Percentiles rank a stretch among this genome's conserved stretches.
Evolutionary conservation across 2,113 vertebrate species (phyloP).

Genomic region (Uropsilus gracilis): DNA sequence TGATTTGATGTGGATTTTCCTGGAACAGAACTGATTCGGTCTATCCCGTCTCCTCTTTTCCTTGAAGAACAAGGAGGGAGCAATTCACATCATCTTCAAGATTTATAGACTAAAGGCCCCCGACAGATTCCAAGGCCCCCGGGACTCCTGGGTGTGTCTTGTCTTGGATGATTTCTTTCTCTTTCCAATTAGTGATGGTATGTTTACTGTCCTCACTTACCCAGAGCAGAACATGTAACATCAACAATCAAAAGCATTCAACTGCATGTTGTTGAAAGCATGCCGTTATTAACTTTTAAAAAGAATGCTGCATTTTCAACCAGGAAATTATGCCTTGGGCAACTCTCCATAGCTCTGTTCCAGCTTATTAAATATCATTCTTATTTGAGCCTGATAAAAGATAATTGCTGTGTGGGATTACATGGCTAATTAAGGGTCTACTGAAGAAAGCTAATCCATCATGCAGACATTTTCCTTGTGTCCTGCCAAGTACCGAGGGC

Average conservation of each 20-base stretch:
- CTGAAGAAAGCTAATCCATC: conserved; percentile 41
- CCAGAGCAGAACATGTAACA: conserved; percentile 15
- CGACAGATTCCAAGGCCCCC: background rate
- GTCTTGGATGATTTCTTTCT: background rate
- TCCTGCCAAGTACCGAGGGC: conserved; percentile 21
- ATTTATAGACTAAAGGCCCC: background rate
- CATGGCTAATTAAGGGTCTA: conserved; percentile 62
- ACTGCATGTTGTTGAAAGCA: background rate
- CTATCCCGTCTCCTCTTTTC: background rate
- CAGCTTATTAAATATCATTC: conserved; percentile 64
- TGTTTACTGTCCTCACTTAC: conserved; percentile 13
- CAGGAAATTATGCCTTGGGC: background rate
- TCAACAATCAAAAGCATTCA: conserved; percentile 42
- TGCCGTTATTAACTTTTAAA: conserved; percentile 59
- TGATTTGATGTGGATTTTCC: background rate
- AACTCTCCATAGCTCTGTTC: conserved; percentile 46
- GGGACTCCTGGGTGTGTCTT: background rate
- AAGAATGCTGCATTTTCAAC: conserved; percentile 56
- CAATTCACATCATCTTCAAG: background rate
- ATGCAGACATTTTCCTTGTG: background rate
- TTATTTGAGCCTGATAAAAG: conserved; percentile 68
- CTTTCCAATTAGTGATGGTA: background rate
- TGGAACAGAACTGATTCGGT: background rate
- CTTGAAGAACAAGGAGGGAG: background rate
- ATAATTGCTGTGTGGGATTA: conserved; percentile 67